A percentile compares a stretch with the other conserved stretches of the same genome.
These are phyloP conservation scores for Diloba caeruleocephala DNA, from an alignment of 2,888 invertebrate genomes.

Conservation along the genomic window DNA sequence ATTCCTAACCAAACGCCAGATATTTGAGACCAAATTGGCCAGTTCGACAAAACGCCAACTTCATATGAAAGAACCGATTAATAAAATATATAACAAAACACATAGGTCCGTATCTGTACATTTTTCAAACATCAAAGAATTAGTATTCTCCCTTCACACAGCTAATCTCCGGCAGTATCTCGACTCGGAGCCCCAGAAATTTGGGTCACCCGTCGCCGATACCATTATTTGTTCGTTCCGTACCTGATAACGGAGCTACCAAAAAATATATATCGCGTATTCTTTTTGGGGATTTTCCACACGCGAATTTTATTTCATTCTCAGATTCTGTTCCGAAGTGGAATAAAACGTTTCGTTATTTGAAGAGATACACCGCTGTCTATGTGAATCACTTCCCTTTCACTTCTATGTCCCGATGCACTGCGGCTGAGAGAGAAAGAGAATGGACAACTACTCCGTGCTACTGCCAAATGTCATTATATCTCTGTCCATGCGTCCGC, in stretches of 20 bases:
- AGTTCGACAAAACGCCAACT: too few species aligned
- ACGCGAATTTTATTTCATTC: conserved; percentile 5
- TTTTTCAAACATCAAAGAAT: conserved; percentile 13
- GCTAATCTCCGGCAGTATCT: conserved; percentile 38
- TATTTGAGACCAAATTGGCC: too few species aligned
- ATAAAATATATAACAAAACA: too few species aligned
- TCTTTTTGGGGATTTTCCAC: conserved; percentile 21
- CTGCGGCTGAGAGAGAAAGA: too few species aligned
- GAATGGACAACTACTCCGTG: too few species aligned
- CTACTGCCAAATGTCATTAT: too few species aligned
- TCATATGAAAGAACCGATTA: too few species aligned
- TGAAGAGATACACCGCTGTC: too few species aligned
- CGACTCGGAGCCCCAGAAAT: conserved; percentile 11
- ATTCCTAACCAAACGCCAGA: too few species aligned
- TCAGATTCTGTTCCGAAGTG: not conserved
- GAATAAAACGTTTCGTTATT: not conserved
- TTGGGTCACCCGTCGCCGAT: conserved; percentile 33
- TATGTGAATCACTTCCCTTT: too few species aligned
- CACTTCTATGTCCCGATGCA: too few species aligned
- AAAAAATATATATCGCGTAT: conserved; percentile 24
- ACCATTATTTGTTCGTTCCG: conserved; percentile 45
- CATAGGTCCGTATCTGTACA: not conserved
- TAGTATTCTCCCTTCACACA: conserved; percentile 17
- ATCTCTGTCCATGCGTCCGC: too few species aligned
- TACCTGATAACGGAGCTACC: conserved; percentile 32